These are phyloP conservation scores for Adineta ricciae DNA, from an alignment of 2,888 invertebrate genomes.

Conservation along the genomic window DNA sequence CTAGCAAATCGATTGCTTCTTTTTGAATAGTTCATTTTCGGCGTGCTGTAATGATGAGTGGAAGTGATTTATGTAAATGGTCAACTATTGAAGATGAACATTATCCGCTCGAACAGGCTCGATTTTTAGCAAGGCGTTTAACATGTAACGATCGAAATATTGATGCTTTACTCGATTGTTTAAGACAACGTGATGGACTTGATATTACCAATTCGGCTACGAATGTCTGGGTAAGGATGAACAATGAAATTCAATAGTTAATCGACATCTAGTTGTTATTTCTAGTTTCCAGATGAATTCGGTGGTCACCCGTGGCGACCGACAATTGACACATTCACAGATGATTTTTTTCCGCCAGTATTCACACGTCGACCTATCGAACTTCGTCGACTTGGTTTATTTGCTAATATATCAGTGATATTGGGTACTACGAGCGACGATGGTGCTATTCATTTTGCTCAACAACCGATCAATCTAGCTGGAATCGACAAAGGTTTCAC, in stretches of 20 bases:
- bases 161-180: constrained; percentile 44
- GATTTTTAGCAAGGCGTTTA: constrained; percentile 43
- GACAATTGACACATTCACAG: constrained; percentile 24
- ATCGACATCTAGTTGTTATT: neutral
- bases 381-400: constrained; percentile 29
- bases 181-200: constrained; percentile 43
- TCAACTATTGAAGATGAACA: constrained; percentile 40
- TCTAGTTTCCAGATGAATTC: constrained; percentile 23
- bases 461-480: constrained; percentile 1
- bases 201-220: constrained; percentile 44
- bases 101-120: constrained; percentile 44
- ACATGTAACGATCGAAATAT: constrained; percentile 32
- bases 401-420: constrained; percentile 30
- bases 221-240: constrained; percentile 36
- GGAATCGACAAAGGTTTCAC: neutral
- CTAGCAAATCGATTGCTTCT: too few species aligned
- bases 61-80: constrained; percentile 50
- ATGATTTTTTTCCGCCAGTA: constrained; percentile 23
- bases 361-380: constrained; percentile 25
- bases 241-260: too few species aligned
- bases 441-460: constrained; percentile 28
- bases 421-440: constrained; percentile 31
- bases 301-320: constrained; percentile 34
- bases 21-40: constrained; percentile 35
- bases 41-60: constrained; percentile 51